Percentiles rank a stretch among this genome's conserved stretches.
Evolutionary conservation across 2,888 invertebrate species (phyloP).

Genomic region (Parasteatoda lunata): DNA sequence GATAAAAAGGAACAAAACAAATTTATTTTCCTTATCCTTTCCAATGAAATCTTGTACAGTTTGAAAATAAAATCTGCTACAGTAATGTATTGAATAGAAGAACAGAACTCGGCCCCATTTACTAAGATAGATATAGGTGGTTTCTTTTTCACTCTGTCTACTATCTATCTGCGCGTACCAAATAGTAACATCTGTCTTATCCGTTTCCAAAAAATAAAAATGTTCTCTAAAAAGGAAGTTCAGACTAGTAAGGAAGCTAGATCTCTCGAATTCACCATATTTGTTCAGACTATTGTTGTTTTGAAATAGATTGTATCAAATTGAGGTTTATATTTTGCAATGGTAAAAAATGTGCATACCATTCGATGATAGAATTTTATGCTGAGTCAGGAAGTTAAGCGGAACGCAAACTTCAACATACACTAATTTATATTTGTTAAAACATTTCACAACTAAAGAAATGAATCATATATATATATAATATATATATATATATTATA

Average conservation of each 20-base stretch:
- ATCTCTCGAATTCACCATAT: conserved; percentile 15
- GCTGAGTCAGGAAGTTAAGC: too few relatives aligned
- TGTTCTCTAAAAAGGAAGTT: background rate
- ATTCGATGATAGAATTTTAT: too few relatives aligned
- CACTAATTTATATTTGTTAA: too few relatives aligned
- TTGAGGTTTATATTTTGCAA: background rate
- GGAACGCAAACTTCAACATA: too few relatives aligned
- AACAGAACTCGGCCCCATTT: conserved; percentile 37
- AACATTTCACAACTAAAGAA: too few relatives aligned
- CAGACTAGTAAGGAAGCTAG: background rate
- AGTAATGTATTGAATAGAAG: conserved; percentile 45
- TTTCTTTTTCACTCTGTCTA: conserved; percentile 29
- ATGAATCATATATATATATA: too few relatives aligned
- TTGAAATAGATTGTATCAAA: background rate
- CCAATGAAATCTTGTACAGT: conserved; percentile 42
- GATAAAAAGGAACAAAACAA: conserved; percentile 12
- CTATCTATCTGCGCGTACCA: conserved; percentile 30
- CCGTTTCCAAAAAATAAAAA: conserved; percentile 9
- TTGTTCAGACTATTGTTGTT: background rate
- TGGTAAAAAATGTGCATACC: too few relatives aligned
- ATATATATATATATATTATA: too few relatives aligned
- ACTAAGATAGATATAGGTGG: conserved; percentile 48
- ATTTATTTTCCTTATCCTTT: conserved; percentile 38
- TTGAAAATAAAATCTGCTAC: conserved; percentile 43
- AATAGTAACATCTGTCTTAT: conserved; percentile 34